Percentiles rank a stretch among this genome's conserved stretches.
Conservation (phyloP, 2,888 invertebrate genomes). For the Callyntrura sp. region DNA sequence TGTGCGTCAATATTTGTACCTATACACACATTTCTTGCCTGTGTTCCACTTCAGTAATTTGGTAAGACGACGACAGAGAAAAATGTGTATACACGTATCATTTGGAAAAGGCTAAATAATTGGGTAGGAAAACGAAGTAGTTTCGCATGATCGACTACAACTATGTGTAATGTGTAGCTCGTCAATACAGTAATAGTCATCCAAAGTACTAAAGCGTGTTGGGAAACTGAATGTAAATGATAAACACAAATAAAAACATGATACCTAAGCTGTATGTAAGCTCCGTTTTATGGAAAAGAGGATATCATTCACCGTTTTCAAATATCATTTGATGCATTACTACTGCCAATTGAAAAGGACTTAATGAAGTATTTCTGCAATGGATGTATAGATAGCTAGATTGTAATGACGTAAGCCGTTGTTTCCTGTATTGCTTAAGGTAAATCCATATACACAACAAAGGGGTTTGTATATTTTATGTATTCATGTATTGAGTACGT, state of each 20-base stretch:
- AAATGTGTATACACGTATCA: not conserved
- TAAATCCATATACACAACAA: too few relatives aligned
- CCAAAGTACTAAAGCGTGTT: not conserved
- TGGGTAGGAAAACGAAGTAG: slow-evolving; percentile 36
- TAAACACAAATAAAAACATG: too few relatives aligned
- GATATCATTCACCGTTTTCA: slow-evolving; percentile 1
- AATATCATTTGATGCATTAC: slow-evolving; percentile 47
- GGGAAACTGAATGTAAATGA: too few relatives aligned
- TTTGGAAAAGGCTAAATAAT: slow-evolving; percentile 55
- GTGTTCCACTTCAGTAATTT: slow-evolving; percentile 54
- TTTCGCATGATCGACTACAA: slow-evolving; percentile 10
- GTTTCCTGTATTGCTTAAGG: not conserved
- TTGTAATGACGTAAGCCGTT: too few relatives aligned
- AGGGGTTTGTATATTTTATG: too few relatives aligned
- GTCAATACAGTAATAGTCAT: not conserved
- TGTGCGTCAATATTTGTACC: not conserved
- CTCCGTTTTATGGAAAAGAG: not conserved
- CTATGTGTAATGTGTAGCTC: not conserved
- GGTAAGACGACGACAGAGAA: slow-evolving; percentile 27
- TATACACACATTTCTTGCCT: slow-evolving; percentile 14
- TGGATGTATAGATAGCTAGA: too few relatives aligned
- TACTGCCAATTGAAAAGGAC: slow-evolving; percentile 20
- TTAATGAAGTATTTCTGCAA: slow-evolving; percentile 63
- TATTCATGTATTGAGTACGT: too few relatives aligned
- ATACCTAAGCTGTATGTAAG: not conserved